phyloP scores from a whole-genome alignment of 2,888 invertebrate genomes.

The Rhagonycha lutea region DNA sequence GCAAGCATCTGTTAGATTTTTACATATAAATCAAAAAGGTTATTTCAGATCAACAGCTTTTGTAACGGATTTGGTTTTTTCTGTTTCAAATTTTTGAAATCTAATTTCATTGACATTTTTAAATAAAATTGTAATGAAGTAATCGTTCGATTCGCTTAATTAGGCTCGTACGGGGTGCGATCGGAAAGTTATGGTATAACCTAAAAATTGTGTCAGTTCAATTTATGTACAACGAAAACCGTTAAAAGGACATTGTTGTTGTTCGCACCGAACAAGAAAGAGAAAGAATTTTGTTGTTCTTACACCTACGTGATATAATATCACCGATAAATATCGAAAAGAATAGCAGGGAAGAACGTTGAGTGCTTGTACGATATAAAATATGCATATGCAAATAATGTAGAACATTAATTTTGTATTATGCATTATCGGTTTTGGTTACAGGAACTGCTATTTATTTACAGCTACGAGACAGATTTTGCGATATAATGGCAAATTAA shows the following conservation, averaged over 20 bases:
- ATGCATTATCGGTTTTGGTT: neutral
- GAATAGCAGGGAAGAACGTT: neutral
- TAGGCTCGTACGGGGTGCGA: neutral
- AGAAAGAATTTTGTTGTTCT: neutral
- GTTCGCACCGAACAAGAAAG: neutral
- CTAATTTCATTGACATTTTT: neutral
- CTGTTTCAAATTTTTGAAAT: neutral
- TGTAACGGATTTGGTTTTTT: neutral
- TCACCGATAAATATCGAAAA: neutral
- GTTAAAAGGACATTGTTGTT: neutral
- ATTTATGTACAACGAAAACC: neutral
- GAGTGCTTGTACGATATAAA: neutral
- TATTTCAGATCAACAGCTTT: neutral
- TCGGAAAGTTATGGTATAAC: neutral
- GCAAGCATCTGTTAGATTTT: neutral
- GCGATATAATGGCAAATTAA: neutral
- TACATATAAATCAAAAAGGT: conserved; percentile 3
- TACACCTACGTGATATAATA: neutral
- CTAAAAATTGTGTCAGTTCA: no score
- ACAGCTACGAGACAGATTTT: neutral
- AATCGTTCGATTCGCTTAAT: neutral
- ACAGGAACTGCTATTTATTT: neutral
- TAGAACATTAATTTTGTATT: neutral
- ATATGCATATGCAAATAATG: neutral
- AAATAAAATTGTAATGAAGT: neutral